phyloP scores from a whole-genome alignment of 2,888 invertebrate genomes.

The Andrena haemorrhoa region DNA sequence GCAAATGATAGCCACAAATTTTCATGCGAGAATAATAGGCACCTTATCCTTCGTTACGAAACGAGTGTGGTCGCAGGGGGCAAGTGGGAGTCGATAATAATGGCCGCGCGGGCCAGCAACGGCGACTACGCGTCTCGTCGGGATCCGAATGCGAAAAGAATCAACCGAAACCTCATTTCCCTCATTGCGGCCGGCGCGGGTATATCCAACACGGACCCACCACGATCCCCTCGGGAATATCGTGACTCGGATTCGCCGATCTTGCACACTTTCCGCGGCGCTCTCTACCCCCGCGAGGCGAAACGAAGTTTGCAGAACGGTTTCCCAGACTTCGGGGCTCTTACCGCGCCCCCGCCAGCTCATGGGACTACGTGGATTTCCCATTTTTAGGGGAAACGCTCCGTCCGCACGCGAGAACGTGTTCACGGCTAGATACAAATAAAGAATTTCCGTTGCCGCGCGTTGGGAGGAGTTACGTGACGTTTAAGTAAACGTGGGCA shows the following conservation, averaged over 20 bases:
- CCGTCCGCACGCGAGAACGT: conserved; percentile 32
- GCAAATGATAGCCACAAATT: conserved; percentile 30
- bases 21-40: conserved; percentile 47
- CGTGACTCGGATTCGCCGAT: conserved; percentile 67
- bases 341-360: conserved; percentile 37
- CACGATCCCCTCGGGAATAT: conserved; percentile 58
- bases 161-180: conserved; percentile 49
- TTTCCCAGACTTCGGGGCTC: conserved; percentile 63
- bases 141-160: conserved; percentile 52
- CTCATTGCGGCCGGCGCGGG: conserved; percentile 26
- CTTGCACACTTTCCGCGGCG: conserved; percentile 60
- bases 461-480: conserved; percentile 33
- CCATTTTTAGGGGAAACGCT: conserved; percentile 51
- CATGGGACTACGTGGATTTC: conserved; percentile 49
- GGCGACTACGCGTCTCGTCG: conserved; percentile 29
- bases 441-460: background rate
- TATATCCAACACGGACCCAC: conserved; percentile 32
- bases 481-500: conserved; percentile 26
- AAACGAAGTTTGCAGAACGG: conserved; percentile 69
- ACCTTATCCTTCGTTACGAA: conserved; percentile 5
- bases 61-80: background rate
- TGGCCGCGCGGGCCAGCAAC: background rate
- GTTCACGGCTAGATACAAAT: conserved; percentile 9
- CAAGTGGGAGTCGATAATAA: conserved; percentile 23
- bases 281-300: conserved; percentile 54